Base-by-base conservation (phyloP, 2,888 invertebrate species). In the Agrotis clavis region DNA sequence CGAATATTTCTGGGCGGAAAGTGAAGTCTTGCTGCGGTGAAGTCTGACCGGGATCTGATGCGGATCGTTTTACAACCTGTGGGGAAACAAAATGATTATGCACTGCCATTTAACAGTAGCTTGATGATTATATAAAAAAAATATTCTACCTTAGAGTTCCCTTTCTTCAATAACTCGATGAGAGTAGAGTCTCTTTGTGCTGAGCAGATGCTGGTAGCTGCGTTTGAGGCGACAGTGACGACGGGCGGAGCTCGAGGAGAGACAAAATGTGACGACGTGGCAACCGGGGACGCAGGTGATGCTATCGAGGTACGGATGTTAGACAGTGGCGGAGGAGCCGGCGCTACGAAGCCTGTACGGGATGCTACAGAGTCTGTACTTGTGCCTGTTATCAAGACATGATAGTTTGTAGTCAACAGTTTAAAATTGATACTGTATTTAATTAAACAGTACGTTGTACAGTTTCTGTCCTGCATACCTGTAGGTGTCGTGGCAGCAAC, bases 151-250 rank as follows among this genome's bases (percentile, higher is more conserved):
- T 97, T 97, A 30, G 97, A 95, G 80, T 92, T 95, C 59, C 97
- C 97, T 79, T 97, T 97, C 93, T 98, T 98, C 63, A 98, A 95
- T 70, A 98, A 96, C 92, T 98, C 98, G 79, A 98, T 98, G 57
- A 98, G 95, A 6, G 98, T 98, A 77, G 98, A 98, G 81, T 98
- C 98, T 92, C 98, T 98, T 71, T 97, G 97, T 57, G 89, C 86
- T 14, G 91, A 81, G 64, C 89, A 88, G 30, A 90, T 87, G 67
- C 86, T 93, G 57, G 91, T 87, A 48, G 90, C 81, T 66, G 88
- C 81, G 73, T 92, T 95, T 41, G 93, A 88, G 69, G 96, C 93
- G 25, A 93, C 89, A 0, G 91, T 94, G 87, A 90, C 93, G 71
- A 91, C 93, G 64, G 92, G 94, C 11, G 95, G 96, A 11, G 93